These are phyloP conservation scores for Panulirus ornatus DNA, from an alignment of 1,140 invertebrate genomes.

Conservation along the genomic window DNA sequence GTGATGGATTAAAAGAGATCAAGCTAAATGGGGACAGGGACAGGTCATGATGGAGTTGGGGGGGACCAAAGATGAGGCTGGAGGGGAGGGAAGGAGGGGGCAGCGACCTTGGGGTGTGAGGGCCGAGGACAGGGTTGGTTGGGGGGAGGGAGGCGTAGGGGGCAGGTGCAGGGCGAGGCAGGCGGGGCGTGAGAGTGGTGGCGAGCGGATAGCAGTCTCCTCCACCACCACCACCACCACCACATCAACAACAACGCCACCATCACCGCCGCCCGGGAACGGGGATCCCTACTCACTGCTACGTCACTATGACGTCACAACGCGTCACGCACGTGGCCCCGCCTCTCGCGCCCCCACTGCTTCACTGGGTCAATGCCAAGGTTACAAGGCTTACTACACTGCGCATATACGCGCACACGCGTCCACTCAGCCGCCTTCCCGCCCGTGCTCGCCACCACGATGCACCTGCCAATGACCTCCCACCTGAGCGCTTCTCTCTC, in stretches of 20 bases:
- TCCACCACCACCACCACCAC: slow-evolving; percentile 37
- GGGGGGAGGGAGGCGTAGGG: not conserved
- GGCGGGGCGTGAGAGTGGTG: slow-evolving; percentile 18
- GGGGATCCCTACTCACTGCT: slow-evolving; percentile 47
- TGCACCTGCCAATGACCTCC: slow-evolving; percentile 21
- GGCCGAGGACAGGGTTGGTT: not conserved
- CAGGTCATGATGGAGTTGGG: not conserved
- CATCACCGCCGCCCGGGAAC: slow-evolving; percentile 34
- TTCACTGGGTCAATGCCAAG: slow-evolving; percentile 74
- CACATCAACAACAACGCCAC: slow-evolving; percentile 42
- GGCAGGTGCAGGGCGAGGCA: not conserved
- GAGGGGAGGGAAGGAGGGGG: not conserved
- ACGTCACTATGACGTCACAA: slow-evolving; percentile 70
- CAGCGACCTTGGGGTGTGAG: not conserved
- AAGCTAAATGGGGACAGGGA: not conserved
- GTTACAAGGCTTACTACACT: slow-evolving; percentile 55
- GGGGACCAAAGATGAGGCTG: not conserved
- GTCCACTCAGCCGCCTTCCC: slow-evolving; percentile 2
- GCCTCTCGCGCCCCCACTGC: slow-evolving; percentile 48
- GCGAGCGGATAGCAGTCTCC: slow-evolving; percentile 25
- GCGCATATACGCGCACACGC: slow-evolving; percentile 40
- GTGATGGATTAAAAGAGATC: not conserved
- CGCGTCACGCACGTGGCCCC: slow-evolving; percentile 68
- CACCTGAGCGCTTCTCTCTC: not conserved
- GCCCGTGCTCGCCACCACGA: slow-evolving; percentile 26